Percentiles rank a stretch among this genome's conserved stretches.
phyloP scores from a whole-genome alignment of 2,113 vertebrate species.

The Chaetorhynchus papuensis region DNA sequence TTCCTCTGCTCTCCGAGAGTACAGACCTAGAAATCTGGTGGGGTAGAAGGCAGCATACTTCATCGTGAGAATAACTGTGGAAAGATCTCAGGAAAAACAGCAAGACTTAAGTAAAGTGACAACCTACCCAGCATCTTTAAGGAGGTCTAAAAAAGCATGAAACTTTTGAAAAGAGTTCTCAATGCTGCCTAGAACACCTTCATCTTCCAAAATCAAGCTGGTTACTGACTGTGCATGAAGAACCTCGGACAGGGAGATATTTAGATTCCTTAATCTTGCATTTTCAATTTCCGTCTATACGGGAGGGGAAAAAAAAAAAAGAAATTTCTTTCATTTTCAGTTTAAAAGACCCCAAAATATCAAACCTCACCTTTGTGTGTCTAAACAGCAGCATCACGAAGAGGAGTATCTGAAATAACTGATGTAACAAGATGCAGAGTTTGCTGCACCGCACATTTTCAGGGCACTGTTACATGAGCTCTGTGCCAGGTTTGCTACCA shows the following conservation, averaged over 20 bases:
- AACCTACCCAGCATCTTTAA: slow-evolving; percentile 92
- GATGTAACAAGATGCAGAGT: neutral
- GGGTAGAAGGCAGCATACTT: neutral
- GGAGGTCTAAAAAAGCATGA: slow-evolving; percentile 93
- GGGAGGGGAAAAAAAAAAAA: neutral
- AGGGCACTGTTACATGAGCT: neutral
- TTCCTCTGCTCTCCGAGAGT: neutral
- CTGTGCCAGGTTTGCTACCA: neutral
- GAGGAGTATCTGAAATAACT: neutral
- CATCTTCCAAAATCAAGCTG: slow-evolving; percentile 83
- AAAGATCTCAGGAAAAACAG: neutral
- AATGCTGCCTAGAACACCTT: slow-evolving; percentile 88
- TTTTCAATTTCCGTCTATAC: slow-evolving; percentile 85
- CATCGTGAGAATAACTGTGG: neutral
- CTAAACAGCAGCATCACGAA: neutral
- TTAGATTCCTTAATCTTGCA: slow-evolving; percentile 78
- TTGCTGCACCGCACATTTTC: neutral
- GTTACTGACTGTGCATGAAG: slow-evolving; percentile 74
- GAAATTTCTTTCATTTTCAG: neutral
- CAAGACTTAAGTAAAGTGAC: neutral
- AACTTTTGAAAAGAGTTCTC: slow-evolving; percentile 93
- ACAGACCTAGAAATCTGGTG: neutral
- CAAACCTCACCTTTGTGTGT: neutral
- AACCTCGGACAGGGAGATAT: slow-evolving; percentile 81
- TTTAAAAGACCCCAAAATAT: neutral